Evolutionary conservation across 1,140 invertebrate species (phyloP).

Genomic region (Zaprionus camerounensis): DNA sequence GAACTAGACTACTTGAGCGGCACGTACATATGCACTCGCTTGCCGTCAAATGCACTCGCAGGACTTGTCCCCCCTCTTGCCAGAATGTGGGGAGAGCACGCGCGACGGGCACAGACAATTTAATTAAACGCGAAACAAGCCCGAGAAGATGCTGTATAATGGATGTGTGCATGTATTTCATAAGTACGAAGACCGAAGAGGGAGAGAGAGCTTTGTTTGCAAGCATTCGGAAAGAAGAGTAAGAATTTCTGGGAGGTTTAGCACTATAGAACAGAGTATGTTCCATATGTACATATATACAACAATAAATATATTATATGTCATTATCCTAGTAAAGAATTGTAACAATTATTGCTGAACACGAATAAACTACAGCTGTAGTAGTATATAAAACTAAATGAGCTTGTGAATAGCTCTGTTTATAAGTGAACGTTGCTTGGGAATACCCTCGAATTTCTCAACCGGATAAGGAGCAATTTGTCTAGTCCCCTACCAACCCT

Average conservation of each 20-base stretch:
- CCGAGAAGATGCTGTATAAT: not conserved
- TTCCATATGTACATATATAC: too few relatives aligned
- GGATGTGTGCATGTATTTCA: not conserved
- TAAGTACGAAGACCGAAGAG: not conserved
- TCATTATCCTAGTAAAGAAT: too few relatives aligned
- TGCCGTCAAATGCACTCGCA: not conserved
- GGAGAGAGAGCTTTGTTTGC: too few relatives aligned
- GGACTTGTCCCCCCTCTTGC: not conserved
- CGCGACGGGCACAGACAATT: constrained; percentile 1
- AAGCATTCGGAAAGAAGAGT: too few relatives aligned
- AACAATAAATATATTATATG: too few relatives aligned
- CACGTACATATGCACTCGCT: constrained; percentile 4
- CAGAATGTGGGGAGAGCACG: not conserved
- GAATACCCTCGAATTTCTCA: not conserved
- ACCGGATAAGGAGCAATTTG: constrained; percentile 3
- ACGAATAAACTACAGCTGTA: not conserved
- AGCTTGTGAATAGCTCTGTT: too few relatives aligned
- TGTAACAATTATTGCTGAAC: not conserved
- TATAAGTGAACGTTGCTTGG: not conserved
- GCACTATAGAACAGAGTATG: too few relatives aligned
- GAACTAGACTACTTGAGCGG: not conserved
- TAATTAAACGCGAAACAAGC: constrained; percentile 5
- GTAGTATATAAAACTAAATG: not conserved
- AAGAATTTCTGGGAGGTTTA: too few relatives aligned
- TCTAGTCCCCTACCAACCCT: not conserved